Conservation (phyloP, 1,140 invertebrate genomes). For the Caenorhabditis inopinata region DNA sequence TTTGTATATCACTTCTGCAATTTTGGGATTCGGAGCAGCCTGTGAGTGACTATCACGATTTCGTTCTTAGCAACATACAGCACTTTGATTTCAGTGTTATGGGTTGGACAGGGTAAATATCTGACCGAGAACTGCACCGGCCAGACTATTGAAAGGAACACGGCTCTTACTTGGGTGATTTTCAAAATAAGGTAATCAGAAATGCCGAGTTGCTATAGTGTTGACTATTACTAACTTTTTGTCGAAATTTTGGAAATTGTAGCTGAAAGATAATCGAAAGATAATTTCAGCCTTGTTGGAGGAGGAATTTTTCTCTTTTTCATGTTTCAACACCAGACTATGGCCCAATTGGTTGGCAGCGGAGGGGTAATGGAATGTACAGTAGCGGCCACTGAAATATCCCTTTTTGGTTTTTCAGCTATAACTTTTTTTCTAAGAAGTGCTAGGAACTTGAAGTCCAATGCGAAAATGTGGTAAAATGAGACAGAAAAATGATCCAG, state of each 20-base stretch:
- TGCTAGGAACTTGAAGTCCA: no score
- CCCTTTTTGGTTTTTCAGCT: no score
- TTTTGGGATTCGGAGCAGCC: background rate
- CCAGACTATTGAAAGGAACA: conserved; percentile 5
- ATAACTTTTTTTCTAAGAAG: no score
- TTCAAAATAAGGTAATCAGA: conserved; percentile 1
- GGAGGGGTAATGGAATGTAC: background rate
- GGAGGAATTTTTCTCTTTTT: conserved; percentile 1
- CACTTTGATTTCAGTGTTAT: background rate
- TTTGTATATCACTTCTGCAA: background rate
- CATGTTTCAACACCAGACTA: background rate
- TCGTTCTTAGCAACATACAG: background rate
- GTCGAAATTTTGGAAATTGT: no score
- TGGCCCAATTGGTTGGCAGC: background rate
- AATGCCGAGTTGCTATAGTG: no score
- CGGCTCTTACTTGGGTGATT: background rate
- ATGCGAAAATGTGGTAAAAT: no score
- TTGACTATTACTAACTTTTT: no score
- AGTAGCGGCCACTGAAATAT: no score
- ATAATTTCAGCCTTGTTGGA: background rate
- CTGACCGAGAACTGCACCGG: background rate
- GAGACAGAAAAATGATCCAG: no score
- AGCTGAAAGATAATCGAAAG: no score
- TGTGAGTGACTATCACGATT: background rate
- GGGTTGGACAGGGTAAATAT: conserved; percentile 4